Base-by-base conservation (phyloP, 2,888 invertebrate genomes). In the Lingula anatina region DNA sequence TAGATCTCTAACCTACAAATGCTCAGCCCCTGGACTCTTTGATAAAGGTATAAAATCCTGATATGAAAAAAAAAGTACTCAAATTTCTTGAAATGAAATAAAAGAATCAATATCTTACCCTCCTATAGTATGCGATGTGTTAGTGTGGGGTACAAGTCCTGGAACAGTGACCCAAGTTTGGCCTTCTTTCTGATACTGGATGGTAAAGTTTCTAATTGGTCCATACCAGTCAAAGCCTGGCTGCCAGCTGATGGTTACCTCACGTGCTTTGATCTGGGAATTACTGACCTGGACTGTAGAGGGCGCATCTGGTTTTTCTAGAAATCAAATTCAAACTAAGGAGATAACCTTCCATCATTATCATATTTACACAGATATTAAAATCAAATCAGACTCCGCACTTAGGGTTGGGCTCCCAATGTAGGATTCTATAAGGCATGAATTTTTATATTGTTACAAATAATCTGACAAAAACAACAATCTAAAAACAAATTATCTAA, bases 181-280 rank as follows among this genome's bases (percentile, higher is more conserved):
- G n/a, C n/a, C n/a, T n/a, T n/a, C n/a, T n/a, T n/a, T n/a, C n/a
- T n/a, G n/a, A n/a, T 64, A 68, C 77, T 95, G 92, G 4, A 95
- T 88, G 0, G 90, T 91, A 73, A 93, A 95, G 76, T 93, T 94
- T 61, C 89, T 85, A 37, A 95, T 80, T 0, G 95, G 95, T 3
- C 94, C 92, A 73, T 90, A 95, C 20, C 95, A 94, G 78, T 95
- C 93, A 51, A 90, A 83, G 0, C 93, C 93, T 0, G 94, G 92
- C n/a, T 90, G 90, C 95, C 95, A 96, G 53, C 86, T 90, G 75
- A 96, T 93, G n/a, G 93, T 93, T 60, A 95, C 91, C 68, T 91
- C 90, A 59, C 90, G 86, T 31, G 92, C 88, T 70, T 91, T 90
- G 45, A 95, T 84, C 75, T 93, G 88, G 41, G 92, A 90, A 57